Conservation (phyloP, 2,888 invertebrate species). For the Aspidiotus rigidus region DNA sequence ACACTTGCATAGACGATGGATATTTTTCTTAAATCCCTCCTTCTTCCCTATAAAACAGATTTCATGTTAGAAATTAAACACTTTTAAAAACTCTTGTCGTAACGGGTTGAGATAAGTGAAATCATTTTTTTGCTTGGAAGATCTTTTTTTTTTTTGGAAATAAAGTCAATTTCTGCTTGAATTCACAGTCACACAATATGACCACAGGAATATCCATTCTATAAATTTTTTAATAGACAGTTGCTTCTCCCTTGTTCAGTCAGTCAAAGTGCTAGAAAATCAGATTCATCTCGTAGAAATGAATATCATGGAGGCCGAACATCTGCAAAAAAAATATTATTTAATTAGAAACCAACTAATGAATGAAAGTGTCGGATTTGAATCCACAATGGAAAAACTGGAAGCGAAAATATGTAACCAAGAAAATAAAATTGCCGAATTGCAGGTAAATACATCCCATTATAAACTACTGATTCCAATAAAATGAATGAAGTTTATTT, state of each 20-base stretch:
- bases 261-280: constrained; percentile 60
- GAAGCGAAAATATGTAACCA: constrained; percentile 60
- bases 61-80: no score
- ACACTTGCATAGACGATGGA: no score
- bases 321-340: constrained; percentile 66
- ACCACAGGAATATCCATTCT: no score
- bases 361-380: constrained; percentile 63
- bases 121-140: no score
- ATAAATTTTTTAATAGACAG: not conserved
- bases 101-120: no score
- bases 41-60: no score
- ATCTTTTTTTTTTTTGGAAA: not conserved
- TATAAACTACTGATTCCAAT: not conserved
- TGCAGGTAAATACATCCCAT: constrained; percentile 51
- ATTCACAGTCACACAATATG: no score
- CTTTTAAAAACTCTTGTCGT: no score
- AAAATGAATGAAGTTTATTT: no score
- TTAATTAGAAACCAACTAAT: constrained; percentile 57
- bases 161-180: no score
- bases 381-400: constrained; percentile 59
- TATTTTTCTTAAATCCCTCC: no score
- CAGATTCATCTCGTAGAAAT: constrained; percentile 70
- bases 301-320: constrained; percentile 71
- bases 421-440: constrained; percentile 61
- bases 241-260: constrained; percentile 39